phyloP scores from a whole-genome alignment of 2,113 vertebrate genomes.

The Channa argus region DNA sequence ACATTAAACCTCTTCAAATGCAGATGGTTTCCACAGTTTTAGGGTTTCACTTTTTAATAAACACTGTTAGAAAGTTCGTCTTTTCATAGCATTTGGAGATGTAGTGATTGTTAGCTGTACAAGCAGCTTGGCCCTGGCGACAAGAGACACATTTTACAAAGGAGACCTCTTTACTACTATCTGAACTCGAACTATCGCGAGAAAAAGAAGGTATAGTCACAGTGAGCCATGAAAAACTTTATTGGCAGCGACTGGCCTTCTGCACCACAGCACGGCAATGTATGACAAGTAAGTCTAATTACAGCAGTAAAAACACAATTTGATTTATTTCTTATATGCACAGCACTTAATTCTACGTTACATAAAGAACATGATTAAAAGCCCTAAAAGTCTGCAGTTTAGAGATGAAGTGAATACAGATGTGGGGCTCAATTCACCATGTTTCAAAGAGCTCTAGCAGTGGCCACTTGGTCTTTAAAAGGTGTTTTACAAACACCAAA shows the following conservation, averaged over 20 bases:
- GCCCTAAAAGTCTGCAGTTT: too few species aligned
- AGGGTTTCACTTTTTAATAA: neutral
- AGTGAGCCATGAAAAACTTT: constrained; percentile 30
- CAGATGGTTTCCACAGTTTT: neutral
- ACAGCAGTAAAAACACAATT: constrained; percentile 28
- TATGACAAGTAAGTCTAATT: constrained; percentile 32
- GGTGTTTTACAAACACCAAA: constrained; percentile 19
- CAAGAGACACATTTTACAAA: too few species aligned
- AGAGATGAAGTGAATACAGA: neutral
- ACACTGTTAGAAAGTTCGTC: neutral
- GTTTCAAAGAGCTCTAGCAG: constrained; percentile 2
- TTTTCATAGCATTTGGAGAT: neutral
- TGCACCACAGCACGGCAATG: neutral
- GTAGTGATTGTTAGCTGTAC: neutral
- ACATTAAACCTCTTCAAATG: too few species aligned
- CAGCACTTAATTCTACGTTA: too few species aligned
- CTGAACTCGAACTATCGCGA: neutral
- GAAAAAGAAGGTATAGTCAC: neutral
- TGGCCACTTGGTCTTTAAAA: neutral
- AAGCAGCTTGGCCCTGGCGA: too few species aligned
- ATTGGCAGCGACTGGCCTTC: constrained; percentile 14
- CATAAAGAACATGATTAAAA: too few species aligned
- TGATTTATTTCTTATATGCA: constrained; percentile 34
- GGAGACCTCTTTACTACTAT: neutral
- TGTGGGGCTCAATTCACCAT: neutral